These are phyloP conservation scores for Cosmia pyralina DNA, from an alignment of 2,888 invertebrate genomes.

Conservation along the genomic window DNA sequence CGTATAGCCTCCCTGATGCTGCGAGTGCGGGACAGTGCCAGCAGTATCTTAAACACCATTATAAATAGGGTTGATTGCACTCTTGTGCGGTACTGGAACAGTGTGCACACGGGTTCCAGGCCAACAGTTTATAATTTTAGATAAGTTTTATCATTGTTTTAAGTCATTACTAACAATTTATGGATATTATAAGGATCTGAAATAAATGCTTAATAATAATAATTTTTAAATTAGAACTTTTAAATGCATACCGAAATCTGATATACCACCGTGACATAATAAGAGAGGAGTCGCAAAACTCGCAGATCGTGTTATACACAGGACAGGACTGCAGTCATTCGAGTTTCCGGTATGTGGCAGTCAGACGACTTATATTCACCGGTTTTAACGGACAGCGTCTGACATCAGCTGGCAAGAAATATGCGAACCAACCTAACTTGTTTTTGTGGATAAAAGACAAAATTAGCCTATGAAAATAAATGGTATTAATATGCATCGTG, in stretches of 20 bases:
- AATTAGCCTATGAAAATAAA: background rate
- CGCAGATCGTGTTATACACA: background rate
- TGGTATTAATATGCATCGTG: background rate
- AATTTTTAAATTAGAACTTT: background rate
- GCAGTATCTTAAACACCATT: no score
- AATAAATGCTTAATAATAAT: no score
- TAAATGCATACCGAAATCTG: background rate
- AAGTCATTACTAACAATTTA: no score
- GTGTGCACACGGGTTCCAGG: no score
- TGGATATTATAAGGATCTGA: no score
- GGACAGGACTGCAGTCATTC: background rate
- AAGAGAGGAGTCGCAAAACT: background rate
- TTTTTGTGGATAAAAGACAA: background rate
- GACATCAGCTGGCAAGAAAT: background rate
- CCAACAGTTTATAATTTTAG: no score
- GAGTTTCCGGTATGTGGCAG: background rate
- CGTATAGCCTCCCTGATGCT: no score
- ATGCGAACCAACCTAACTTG: background rate
- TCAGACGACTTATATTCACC: background rate
- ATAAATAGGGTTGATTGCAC: no score
- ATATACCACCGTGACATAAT: background rate
- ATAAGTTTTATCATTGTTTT: no score
- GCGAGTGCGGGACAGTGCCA: no score
- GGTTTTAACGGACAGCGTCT: background rate
- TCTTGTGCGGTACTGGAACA: no score